Percentiles rank a stretch among this genome's conserved stretches.
phyloP scores from a whole-genome alignment of 2,113 vertebrate genomes.

The Rallus limicola region DNA sequence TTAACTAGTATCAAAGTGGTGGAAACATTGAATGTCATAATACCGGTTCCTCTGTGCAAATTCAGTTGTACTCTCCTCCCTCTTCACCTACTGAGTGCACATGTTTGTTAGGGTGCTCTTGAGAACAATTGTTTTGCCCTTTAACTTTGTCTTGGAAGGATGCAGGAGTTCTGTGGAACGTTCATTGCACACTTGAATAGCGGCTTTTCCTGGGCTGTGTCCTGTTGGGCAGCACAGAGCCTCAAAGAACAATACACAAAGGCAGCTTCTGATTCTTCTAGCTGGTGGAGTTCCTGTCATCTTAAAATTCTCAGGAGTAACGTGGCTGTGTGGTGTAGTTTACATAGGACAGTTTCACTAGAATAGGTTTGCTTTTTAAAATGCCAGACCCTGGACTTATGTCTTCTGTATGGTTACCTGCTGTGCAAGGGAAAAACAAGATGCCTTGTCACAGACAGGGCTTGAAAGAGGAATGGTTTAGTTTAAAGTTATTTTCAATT shows the following conservation, averaged over 20 bases:
- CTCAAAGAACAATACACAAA: neutral
- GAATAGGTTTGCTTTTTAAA: neutral
- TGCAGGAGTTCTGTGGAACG: neutral
- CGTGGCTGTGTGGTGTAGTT: neutral
- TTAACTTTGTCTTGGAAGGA: conserved; percentile 8
- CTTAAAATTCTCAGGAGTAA: neutral
- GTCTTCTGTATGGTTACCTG: neutral
- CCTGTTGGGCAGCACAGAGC: neutral
- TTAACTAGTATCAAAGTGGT: neutral
- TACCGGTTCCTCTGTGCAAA: neutral
- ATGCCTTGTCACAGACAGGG: neutral
- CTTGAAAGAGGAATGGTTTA: neutral
- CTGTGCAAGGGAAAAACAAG: neutral
- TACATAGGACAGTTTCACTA: neutral
- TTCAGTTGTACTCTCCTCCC: neutral
- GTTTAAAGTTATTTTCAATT: neutral
- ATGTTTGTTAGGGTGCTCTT: neutral
- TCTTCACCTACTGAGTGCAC: neutral
- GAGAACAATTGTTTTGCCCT: neutral
- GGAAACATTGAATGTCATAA: neutral
- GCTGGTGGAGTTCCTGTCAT: neutral
- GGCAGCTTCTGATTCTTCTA: neutral
- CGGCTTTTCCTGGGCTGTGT: neutral
- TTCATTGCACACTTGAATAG: neutral
- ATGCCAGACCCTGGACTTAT: neutral